Percentiles rank a stretch among this genome's conserved stretches.
Conservation (phyloP, 2,888 invertebrate genomes). For the Ichneumon xanthorius region DNA sequence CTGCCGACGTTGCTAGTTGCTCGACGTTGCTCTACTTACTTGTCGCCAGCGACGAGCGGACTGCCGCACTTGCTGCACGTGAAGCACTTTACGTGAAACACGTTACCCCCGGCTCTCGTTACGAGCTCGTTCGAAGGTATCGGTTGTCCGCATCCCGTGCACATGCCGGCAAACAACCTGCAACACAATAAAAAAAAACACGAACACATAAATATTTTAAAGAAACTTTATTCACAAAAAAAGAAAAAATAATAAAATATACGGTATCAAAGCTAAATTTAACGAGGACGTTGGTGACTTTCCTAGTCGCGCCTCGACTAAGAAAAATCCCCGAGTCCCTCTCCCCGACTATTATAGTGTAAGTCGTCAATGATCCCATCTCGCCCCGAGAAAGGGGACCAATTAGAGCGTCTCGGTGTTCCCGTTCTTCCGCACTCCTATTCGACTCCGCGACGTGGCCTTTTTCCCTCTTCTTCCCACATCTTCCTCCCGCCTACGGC, state of each 20-base stretch:
- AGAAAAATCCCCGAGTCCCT: conserved; percentile 15
- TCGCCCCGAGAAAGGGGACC: conserved; percentile 70
- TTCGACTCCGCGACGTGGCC: background rate
- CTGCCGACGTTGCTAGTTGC: background rate
- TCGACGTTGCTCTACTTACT: conserved; percentile 85
- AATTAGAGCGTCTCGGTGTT: conserved; percentile 68
- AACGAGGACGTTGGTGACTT: conserved; percentile 20
- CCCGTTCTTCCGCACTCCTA: conserved; percentile 25
- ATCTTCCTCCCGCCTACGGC: conserved; percentile 7
- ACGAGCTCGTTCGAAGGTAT: conserved; percentile 98
- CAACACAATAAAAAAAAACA: conserved; percentile 72
- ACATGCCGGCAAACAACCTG: conserved; percentile 98
- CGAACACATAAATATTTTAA: conserved; percentile 1
- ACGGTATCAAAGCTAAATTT: conserved; percentile 11
- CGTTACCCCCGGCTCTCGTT: conserved; percentile 92
- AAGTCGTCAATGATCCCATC: conserved; percentile 57
- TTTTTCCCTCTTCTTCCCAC: conserved; percentile 14
- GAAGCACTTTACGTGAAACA: conserved; percentile 98
- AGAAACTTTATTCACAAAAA: conserved; percentile 17
- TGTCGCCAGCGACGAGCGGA: conserved; percentile 95
- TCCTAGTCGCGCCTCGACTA: background rate
- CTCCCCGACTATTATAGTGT: background rate
- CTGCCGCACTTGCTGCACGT: conserved; percentile 97
- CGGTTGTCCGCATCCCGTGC: conserved; percentile 95
- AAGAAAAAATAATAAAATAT: conserved; percentile 39